A percentile compares a stretch with the other conserved stretches of the same genome.
Evolutionary conservation across 2,888 invertebrate genomes (phyloP).

Genomic region (Bimastos eiseni): DNA sequence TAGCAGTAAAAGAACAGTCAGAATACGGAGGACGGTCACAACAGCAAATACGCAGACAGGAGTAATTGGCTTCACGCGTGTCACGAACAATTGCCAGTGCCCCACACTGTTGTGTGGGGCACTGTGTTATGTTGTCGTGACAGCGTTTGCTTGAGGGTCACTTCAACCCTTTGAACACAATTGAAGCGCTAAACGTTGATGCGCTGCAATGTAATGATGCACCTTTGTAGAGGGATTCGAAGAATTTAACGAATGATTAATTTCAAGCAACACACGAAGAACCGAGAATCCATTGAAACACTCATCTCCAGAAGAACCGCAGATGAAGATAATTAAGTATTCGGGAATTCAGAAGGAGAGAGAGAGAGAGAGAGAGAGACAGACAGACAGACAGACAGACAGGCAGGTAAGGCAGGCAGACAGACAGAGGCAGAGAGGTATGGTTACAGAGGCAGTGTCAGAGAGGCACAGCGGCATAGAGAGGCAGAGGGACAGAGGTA

Average conservation of each 20-base stretch:
- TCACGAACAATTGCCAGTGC: too few relatives aligned
- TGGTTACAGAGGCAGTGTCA: too few relatives aligned
- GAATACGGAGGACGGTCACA: too few relatives aligned
- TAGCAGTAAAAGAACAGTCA: not conserved
- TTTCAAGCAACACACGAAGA: not conserved
- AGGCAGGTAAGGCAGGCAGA: too few relatives aligned
- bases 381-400: not conserved
- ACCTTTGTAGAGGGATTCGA: not conserved
- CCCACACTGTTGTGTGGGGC: not conserved
- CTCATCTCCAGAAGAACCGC: not conserved
- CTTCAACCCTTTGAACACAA: not conserved
- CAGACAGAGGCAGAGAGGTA: too few relatives aligned
- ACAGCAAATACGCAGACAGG: too few relatives aligned
- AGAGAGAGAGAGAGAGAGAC: too few relatives aligned
- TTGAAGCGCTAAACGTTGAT: not conserved
- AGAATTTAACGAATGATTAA: not conserved
- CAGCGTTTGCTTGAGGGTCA: not conserved
- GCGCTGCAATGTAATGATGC: not conserved
- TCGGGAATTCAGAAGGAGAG: not conserved
- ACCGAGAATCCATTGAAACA: not conserved
- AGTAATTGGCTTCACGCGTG: too few relatives aligned
- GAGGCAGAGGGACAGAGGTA: not conserved
- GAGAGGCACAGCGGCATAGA: too few relatives aligned
- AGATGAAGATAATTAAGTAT: not conserved
- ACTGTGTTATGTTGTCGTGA: not conserved